These are phyloP conservation scores for Corythoichthys intestinalis DNA, from an alignment of 2,113 vertebrate species.

Conservation along the genomic window DNA sequence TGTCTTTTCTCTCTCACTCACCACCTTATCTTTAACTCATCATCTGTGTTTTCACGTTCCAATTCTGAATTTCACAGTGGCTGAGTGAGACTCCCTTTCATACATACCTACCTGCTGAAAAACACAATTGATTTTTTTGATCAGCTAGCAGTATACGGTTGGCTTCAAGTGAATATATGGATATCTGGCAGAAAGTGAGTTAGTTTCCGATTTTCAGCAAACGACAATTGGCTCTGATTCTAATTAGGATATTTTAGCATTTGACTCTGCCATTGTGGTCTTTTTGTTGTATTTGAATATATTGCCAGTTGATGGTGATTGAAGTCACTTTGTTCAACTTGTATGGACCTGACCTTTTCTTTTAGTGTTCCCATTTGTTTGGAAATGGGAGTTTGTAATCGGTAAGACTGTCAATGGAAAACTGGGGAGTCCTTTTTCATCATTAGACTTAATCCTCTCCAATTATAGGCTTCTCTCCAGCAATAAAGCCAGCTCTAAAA, in stretches of 20 bases:
- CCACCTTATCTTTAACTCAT: neutral
- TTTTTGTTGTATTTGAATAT: neutral
- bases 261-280: neutral
- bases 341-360: slow-evolving; percentile 5
- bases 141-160: neutral
- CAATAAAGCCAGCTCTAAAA: slow-evolving; percentile 33
- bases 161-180: neutral
- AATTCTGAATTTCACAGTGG: neutral
- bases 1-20: neutral
- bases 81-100: too few relatives aligned
- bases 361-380: slow-evolving; percentile 2
- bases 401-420: slow-evolving; percentile 22
- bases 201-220: neutral
- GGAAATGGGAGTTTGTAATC: slow-evolving; percentile 6
- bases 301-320: neutral
- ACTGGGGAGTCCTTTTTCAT: slow-evolving; percentile 16
- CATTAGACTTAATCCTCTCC: slow-evolving; percentile 19
- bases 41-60: neutral
- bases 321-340: neutral
- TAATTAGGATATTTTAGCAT: neutral
- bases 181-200: neutral
- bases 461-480: slow-evolving; percentile 24
- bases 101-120: too few relatives aligned
- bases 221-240: neutral
- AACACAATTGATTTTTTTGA: neutral